These are phyloP conservation scores for Eucidaris tribuloides DNA, from an alignment of 35 echinoderm and acorn worm genomes.

Conservation along the genomic window DNA sequence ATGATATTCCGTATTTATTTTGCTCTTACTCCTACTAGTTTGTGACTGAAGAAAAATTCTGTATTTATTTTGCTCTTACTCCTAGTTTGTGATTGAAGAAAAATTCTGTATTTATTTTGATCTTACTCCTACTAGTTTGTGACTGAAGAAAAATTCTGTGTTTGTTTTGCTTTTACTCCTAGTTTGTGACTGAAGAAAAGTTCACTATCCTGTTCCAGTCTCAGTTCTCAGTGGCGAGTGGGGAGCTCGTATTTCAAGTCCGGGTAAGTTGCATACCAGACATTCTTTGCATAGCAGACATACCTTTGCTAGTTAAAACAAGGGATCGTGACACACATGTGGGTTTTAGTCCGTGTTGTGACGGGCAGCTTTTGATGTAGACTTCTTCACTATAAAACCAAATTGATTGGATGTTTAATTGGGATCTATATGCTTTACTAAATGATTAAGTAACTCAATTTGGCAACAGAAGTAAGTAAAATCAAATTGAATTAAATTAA, in stretches of 20 bases:
- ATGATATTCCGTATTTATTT: no score
- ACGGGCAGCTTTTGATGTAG: no score
- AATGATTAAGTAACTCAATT: background rate
- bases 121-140: no score
- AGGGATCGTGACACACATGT: background rate
- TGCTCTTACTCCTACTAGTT: no score
- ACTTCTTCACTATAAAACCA: background rate
- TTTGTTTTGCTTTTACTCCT: background rate
- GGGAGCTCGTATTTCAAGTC: constrained; percentile 99
- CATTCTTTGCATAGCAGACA: background rate
- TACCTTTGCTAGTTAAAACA: background rate
- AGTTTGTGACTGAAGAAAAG: constrained; percentile 99
- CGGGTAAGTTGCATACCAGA: constrained; percentile 66
- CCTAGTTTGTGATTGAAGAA: no score
- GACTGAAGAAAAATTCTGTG: no score
- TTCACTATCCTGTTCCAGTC: constrained; percentile 97
- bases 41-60: no score
- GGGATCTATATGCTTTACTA: background rate
- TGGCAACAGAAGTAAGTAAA: no score
- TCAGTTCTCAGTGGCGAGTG: constrained; percentile 87
- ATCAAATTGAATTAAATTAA: no score
- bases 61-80: no score
- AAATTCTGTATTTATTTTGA: no score
- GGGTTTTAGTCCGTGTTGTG: background rate
- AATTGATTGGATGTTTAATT: background rate